A percentile compares a stretch with the other conserved stretches of the same genome.
Evolutionary conservation across 2,113 vertebrate species (phyloP).

Genomic region (Aegotheles bennettii): DNA sequence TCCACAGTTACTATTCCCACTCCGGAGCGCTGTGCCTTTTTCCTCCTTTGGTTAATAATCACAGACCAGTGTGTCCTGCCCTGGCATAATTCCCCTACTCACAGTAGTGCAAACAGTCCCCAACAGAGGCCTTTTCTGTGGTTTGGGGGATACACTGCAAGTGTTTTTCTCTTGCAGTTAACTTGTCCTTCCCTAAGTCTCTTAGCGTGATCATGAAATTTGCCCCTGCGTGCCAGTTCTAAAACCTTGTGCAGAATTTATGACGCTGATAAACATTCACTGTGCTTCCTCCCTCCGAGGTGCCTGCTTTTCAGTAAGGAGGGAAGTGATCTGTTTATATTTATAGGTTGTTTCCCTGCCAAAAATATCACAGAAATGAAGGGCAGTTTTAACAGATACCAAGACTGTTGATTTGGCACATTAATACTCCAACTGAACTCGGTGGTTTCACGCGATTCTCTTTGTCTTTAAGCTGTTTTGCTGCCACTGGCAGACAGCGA

Average conservation of each 20-base stretch:
- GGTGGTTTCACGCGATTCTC: conserved; percentile 17
- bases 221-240: not conserved
- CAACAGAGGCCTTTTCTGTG: not conserved
- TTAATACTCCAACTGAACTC: not conserved
- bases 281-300: conserved; percentile 12
- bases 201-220: not conserved
- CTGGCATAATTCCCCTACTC: not conserved
- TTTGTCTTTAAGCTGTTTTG: not conserved
- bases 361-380: conserved; percentile 32
- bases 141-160: not conserved
- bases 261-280: conserved; percentile 13
- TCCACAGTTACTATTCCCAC: not conserved
- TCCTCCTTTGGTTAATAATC: not conserved
- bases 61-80: not conserved
- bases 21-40: fast-evolving
- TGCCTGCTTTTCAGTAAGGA: conserved; percentile 34
- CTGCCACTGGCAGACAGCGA: not conserved
- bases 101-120: not conserved
- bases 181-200: not conserved
- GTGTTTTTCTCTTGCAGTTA: not conserved
- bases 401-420: not conserved
- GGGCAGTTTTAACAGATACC: conserved; percentile 29
- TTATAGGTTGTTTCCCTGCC: conserved; percentile 33
- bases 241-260: conserved; percentile 8
- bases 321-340: conserved; percentile 43